Percentiles rank a stretch among this genome's conserved stretches.
Evolutionary conservation across 2,113 vertebrate genomes (phyloP).

Genomic region (Mastomys natalensis): DNA sequence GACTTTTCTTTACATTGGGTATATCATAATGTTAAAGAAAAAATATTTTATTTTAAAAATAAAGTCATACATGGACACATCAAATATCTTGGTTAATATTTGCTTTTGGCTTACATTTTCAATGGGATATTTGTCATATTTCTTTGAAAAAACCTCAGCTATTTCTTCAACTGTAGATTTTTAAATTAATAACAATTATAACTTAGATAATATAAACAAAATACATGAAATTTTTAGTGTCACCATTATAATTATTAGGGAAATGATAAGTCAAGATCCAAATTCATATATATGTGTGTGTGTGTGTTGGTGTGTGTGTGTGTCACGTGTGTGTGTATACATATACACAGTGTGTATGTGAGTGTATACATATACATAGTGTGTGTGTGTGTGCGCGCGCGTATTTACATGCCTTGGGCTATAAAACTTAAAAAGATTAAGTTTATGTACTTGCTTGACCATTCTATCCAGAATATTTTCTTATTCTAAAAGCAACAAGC

Average conservation of each 20-base stretch:
- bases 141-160: not conserved
- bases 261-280: not conserved
- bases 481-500: not conserved
- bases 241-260: not conserved
- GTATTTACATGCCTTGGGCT: not conserved
- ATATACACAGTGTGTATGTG: too few species aligned
- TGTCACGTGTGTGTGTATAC: too few species aligned
- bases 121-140: not conserved
- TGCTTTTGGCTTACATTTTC: not conserved
- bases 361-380: too few species aligned
- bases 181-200: not conserved
- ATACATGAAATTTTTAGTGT: not conserved
- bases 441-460: not conserved
- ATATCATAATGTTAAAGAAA: not conserved
- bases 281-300: too few species aligned
- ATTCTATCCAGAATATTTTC: not conserved
- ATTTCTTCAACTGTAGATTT: not conserved
- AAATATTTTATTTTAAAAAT: not conserved
- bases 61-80: not conserved
- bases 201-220: not conserved
- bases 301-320: too few species aligned
- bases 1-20: not conserved
- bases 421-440: not conserved
- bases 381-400: not conserved
- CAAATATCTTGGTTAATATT: not conserved